Conservation (phyloP, 2,113 vertebrate species). For the Aptenodytes forsteri region DNA sequence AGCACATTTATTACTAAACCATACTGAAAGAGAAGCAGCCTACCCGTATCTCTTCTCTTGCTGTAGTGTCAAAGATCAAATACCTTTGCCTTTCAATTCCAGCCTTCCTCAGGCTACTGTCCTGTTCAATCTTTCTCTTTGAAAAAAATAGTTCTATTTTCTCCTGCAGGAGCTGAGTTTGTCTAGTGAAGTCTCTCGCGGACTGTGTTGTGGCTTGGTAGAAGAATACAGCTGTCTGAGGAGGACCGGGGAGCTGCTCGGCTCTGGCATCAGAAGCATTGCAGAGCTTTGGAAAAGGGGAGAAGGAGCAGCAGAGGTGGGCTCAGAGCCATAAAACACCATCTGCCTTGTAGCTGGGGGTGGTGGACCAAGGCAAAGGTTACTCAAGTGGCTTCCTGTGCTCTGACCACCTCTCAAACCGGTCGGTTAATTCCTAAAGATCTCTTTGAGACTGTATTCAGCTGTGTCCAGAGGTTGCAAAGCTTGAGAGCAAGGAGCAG, state of each 20-base stretch:
- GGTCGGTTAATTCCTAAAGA: accelerated
- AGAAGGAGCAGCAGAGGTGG: background rate
- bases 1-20: background rate
- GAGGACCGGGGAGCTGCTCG: accelerated
- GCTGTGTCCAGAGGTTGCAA: background rate
- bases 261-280: background rate
- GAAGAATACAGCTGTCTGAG: background rate
- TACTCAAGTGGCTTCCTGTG: background rate
- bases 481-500: background rate
- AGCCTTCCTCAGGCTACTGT: background rate
- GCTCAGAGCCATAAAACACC: too few relatives aligned
- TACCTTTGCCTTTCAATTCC: background rate
- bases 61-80: background rate
- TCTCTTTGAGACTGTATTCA: background rate
- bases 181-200: background rate
- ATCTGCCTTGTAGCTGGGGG: background rate
- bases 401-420: background rate
- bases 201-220: background rate
- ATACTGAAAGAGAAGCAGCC: background rate
- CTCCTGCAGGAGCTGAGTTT: background rate
- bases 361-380: background rate
- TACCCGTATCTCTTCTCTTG: background rate
- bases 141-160: background rate
- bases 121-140: background rate
- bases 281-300: background rate